phyloP scores from a whole-genome alignment of 2,797 vertebrate species.

The Liasis olivaceus region DNA sequence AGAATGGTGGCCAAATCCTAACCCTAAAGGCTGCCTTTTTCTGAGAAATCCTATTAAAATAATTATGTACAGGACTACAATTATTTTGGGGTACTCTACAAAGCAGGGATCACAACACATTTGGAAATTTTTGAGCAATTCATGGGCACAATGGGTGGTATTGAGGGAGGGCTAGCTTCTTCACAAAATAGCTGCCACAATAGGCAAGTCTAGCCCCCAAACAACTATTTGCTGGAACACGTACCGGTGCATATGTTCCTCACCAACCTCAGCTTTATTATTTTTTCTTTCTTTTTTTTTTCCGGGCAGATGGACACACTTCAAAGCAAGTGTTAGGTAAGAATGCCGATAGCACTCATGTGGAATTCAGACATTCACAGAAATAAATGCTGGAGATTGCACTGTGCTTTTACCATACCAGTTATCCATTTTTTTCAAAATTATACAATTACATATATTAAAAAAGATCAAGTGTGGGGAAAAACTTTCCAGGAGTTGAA shows the following conservation, averaged over 20 bases:
- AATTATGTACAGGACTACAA: rapidly evolving
- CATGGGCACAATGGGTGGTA: neutral
- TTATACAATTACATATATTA: neutral
- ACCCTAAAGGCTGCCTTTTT: neutral
- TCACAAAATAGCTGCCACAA: neutral
- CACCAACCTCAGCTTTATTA: neutral
- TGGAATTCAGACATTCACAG: neutral
- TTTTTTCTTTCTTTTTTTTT: neutral
- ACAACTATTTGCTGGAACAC: neutral
- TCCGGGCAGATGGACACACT: neutral
- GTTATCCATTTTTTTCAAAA: neutral
- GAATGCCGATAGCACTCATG: neutral
- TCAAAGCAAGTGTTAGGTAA: neutral
- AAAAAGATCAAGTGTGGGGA: neutral
- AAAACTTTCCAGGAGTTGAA: neutral
- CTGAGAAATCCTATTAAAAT: neutral
- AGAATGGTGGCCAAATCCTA: neutral
- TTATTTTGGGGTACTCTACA: rapidly evolving
- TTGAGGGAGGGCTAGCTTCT: neutral
- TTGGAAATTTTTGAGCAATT: neutral
- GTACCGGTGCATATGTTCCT: neutral
- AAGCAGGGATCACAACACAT: neutral
- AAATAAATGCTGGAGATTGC: neutral
- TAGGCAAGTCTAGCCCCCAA: neutral
- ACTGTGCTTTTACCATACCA: neutral